Evolutionary conservation across 2,113 vertebrate genomes (phyloP), one percentile per base, ranked within the genome.

Genomic region (Osmerus mordax): DNA sequence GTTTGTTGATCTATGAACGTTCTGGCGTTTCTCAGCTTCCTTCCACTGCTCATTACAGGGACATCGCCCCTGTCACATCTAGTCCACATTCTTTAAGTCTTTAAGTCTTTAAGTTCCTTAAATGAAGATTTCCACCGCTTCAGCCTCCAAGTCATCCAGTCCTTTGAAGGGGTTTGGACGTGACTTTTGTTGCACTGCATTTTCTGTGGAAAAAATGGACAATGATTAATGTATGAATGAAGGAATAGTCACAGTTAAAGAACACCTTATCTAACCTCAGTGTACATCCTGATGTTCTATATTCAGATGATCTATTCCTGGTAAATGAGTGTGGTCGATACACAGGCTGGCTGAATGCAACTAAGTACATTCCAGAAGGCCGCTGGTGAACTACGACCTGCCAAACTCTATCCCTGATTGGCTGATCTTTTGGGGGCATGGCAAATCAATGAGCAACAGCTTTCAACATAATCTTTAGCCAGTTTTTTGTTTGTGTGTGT

Each of bases 101-200:
- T 21, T 21, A 71, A 55, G 9, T 61, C 32, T 55, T 56, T 15
- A 21, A 54, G 70, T 69, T 56, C 80, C 61, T 87, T 81, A 92
- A 84, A 92, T 92, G 79, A 92, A 92, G 80, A 92, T 91, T 77
- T 92, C 91, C 74, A 89, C 90, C 11, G 90, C 88, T 36, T 92
- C 90, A 0, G 88, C 77, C 52, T 91, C 87, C 78, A 92, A 75
- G 29, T 85, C 88, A 53, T 91, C 90, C 81, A 91, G 66, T 55
- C 89, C 90, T 78, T 80, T 78, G 67, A 92, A 90, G 14, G 87
- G 84, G 78, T 90, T 88, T 47, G 71, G 68, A 54, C 81, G 67
- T 71, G 83, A 14, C 60, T 25, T 15, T 25, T 25, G 60, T 62
- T 62, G 28, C 3, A 29, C 14, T 14, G 11, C 62, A 64, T 64